Evolutionary conservation across 2,888 invertebrate species (phyloP).

Genomic region (Macrosiphum euphorbiae): DNA sequence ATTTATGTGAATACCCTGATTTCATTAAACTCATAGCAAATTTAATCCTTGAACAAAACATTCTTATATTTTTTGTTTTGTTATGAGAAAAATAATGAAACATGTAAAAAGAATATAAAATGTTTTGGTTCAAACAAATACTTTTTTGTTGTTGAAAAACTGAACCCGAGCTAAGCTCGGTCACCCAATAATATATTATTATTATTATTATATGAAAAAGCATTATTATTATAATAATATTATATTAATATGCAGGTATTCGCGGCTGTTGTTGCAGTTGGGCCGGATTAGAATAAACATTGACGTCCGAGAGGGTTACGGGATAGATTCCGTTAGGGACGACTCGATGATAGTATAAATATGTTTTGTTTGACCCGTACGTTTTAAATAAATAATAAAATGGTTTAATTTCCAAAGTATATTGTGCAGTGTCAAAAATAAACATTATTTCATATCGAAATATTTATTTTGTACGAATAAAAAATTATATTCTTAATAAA

Average conservation of each 20-base stretch:
- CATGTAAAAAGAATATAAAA: background rate
- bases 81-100: background rate
- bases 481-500: background rate
- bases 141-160: background rate
- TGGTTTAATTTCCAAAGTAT: background rate
- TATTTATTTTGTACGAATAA: slow-evolving; percentile 4
- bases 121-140: background rate
- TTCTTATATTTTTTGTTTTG: background rate
- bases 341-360: background rate
- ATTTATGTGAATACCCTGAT: background rate
- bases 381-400: background rate
- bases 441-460: slow-evolving; percentile 5
- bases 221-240: no score
- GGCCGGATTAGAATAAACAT: background rate
- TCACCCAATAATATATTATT: background rate
- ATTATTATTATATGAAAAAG: background rate
- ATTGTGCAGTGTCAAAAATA: background rate
- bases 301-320: background rate
- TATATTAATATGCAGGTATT: background rate
- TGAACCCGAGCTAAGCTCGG: background rate
- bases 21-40: background rate
- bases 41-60: background rate
- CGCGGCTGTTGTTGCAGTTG: background rate
- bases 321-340: background rate
- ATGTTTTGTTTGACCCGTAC: background rate